phyloP scores from a whole-genome alignment of 2,797 vertebrate species.

The Lates japonicus region DNA sequence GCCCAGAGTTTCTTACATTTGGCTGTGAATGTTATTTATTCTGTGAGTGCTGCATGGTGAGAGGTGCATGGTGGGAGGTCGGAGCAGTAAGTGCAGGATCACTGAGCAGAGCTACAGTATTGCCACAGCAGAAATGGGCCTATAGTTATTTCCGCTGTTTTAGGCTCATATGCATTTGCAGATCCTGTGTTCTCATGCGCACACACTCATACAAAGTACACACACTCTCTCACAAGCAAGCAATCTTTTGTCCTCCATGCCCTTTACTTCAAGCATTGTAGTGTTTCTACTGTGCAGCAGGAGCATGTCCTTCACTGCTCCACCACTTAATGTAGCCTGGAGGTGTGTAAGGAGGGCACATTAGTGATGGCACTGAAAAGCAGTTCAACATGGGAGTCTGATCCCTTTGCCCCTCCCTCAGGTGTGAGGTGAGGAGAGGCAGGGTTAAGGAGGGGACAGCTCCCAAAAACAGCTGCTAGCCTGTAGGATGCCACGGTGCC shows the following conservation, averaged over 20 bases:
- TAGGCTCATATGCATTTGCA: slow-evolving; percentile 25
- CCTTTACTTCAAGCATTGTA: slow-evolving; percentile 37
- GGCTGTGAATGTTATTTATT: slow-evolving; percentile 80
- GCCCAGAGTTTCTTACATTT: slow-evolving; percentile 73
- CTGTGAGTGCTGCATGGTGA: slow-evolving; percentile 65
- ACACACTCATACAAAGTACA: slow-evolving; percentile 18
- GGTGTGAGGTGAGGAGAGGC: slow-evolving; percentile 64
- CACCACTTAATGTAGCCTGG: slow-evolving; percentile 43
- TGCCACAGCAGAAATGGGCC: slow-evolving; percentile 42
- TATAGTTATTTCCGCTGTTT: slow-evolving; percentile 31
- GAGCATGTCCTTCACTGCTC: slow-evolving; percentile 55
- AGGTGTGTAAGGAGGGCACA: slow-evolving; percentile 19
- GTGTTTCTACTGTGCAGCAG: slow-evolving; percentile 38
- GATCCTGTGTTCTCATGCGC: slow-evolving; percentile 15
- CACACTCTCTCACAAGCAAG: not conserved
- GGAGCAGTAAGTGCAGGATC: slow-evolving; percentile 47
- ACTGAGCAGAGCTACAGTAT: slow-evolving; percentile 48
- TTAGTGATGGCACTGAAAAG: slow-evolving; percentile 35
- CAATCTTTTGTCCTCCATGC: slow-evolving; percentile 37
- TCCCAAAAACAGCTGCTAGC: slow-evolving; percentile 84
- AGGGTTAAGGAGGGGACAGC: slow-evolving; percentile 63
- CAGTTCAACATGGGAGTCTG: slow-evolving; percentile 52
- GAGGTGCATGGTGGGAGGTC: slow-evolving; percentile 77
- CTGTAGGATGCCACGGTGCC: slow-evolving; percentile 78
- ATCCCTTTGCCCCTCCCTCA: slow-evolving; percentile 54